Evolutionary conservation across 2,888 invertebrate genomes (phyloP).

Genomic region (Steinernema scapterisci): DNA sequence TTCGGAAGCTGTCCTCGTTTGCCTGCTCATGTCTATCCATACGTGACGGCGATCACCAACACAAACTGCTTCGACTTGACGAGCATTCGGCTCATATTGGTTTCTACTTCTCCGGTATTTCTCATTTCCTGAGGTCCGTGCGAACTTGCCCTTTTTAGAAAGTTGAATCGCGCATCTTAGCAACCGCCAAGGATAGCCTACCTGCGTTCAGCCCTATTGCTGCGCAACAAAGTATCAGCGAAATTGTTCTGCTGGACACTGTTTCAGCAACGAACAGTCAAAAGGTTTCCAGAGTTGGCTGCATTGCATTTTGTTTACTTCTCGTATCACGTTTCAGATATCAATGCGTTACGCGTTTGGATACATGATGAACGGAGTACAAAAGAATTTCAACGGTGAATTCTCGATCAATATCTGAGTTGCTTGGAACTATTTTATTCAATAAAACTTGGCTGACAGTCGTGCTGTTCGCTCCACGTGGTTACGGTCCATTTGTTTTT

Average conservation of each 20-base stretch:
- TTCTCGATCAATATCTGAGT: not conserved
- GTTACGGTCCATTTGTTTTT: not conserved
- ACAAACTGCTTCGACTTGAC: not conserved
- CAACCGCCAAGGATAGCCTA: not conserved
- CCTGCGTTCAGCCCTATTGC: not conserved
- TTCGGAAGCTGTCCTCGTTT: not conserved
- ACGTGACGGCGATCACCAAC: not conserved
- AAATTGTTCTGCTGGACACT: not conserved
- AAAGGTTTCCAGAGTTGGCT: not conserved
- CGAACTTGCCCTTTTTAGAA: not conserved
- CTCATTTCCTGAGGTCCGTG: not conserved
- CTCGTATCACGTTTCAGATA: slow-evolving; percentile 13
- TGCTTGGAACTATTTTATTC: not conserved
- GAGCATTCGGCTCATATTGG: not conserved
- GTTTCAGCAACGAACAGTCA: not conserved
- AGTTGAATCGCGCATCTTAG: not conserved
- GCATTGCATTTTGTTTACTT: not conserved
- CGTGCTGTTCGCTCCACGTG: not conserved
- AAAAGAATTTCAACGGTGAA: not conserved
- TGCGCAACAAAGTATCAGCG: slow-evolving; percentile 4
- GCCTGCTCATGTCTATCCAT: not conserved
- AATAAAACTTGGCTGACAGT: not conserved
- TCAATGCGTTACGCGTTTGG: not conserved
- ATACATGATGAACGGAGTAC: not conserved
- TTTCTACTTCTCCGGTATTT: not conserved